A percentile compares a stretch with the other conserved stretches of the same genome.
Conservation (phyloP, 2,888 invertebrate species). For the Spilosoma lubricipeda region DNA sequence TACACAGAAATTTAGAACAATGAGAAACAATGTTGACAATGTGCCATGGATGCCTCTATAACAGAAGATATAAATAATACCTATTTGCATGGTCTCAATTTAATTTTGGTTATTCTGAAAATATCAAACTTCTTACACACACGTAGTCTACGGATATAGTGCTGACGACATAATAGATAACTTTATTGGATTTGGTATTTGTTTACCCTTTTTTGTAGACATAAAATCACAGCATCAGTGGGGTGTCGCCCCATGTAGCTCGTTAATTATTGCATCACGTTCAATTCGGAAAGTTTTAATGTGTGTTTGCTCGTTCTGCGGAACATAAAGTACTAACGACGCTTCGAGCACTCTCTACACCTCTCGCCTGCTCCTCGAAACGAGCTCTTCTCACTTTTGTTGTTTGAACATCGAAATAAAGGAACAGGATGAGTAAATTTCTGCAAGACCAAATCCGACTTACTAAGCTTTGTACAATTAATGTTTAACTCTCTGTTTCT, state of each 20-base stretch:
- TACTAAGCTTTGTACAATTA: slow-evolving; percentile 42
- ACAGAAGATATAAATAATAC: slow-evolving; percentile 35
- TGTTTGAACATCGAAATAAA: slow-evolving; percentile 79
- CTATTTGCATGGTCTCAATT: slow-evolving; percentile 33
- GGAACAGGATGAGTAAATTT: slow-evolving; percentile 73
- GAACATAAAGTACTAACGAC: slow-evolving; percentile 70
- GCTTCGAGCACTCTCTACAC: slow-evolving; percentile 72
- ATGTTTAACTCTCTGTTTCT: slow-evolving; percentile 37
- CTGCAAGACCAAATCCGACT: slow-evolving; percentile 55
- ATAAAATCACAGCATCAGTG: slow-evolving; percentile 52
- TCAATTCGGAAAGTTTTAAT: slow-evolving; percentile 81
- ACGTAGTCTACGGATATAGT: slow-evolving; percentile 14
- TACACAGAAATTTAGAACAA: slow-evolving; percentile 67
- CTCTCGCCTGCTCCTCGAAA: slow-evolving; percentile 71
- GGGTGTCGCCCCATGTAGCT: slow-evolving; percentile 62
- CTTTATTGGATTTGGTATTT: slow-evolving; percentile 39
- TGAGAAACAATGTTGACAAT: slow-evolving; percentile 64
- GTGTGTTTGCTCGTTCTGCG: slow-evolving; percentile 79
- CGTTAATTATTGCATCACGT: slow-evolving; percentile 77
- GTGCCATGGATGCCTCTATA: slow-evolving; percentile 61
- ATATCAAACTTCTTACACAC: slow-evolving; percentile 9
- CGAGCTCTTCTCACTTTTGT: slow-evolving; percentile 74
- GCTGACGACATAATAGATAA: slow-evolving; percentile 21
- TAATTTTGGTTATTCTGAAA: slow-evolving; percentile 38
- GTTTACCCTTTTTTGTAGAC: slow-evolving; percentile 50